Evolutionary conservation across 2,113 vertebrate genomes (phyloP), one percentile per base, ranked within the genome.

Genomic region (Crotalus horridus): DNA sequence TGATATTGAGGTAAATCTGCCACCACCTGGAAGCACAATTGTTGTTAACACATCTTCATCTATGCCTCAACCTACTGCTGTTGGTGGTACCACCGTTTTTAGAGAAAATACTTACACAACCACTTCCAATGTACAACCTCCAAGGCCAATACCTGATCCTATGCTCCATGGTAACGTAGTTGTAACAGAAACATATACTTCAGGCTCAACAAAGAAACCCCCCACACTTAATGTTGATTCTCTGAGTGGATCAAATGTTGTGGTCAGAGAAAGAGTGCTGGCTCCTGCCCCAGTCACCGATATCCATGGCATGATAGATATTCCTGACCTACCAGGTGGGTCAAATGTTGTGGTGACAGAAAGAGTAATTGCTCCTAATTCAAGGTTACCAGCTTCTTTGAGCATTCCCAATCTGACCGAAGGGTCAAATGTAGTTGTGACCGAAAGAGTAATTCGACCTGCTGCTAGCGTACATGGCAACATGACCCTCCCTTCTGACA

Each of bases 281-380:
- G 97, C 97, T 92, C 97, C 98, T 0, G 95, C 97, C 0, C 95
- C 97, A 7, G 96, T 97, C 6, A 94, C 97, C 5, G 96, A 97
- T 90, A 81, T 98, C 10, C 97, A 97, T 0, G 96, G 97, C 69
- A 97, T 98, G 96, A 92, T 98, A 87, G 98, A 97, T 89, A 97
- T 98, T 85, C 97, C 98, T 0, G 97, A 98, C 23, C 93, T 98
- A 58, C 48, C 97, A 90, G 97, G 98, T 0, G 97, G 97, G 3
- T 97, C 98, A 39, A 98, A 98, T 0, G 96, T 98, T 0, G 97
- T 98, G 15, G 97, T 98, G 93, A 98, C 98, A 0, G 98, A 98
- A 96, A 97, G 98, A 95, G 96, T 98, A 4, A 98, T 98, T 0
- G 97, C 97, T 0, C 98, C 98, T 26, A 95, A 96, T 90, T 97